These are phyloP conservation scores for Glomeris maerens DNA, from an alignment of 1,140 invertebrate genomes.

Conservation along the genomic window DNA sequence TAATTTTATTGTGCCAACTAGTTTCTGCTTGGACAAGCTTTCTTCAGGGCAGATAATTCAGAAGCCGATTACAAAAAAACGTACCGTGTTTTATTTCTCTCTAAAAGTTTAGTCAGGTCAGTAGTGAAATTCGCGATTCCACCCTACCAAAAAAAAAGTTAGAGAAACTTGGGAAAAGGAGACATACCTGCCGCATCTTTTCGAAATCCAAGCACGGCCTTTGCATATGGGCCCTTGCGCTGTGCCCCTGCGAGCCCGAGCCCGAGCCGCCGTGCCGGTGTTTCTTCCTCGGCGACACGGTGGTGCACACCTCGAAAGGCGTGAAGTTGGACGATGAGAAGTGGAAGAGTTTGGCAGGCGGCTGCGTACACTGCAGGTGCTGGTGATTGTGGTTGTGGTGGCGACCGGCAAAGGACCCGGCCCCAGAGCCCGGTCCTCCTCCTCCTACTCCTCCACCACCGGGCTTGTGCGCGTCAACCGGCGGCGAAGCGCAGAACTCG, in stretches of 20 bases:
- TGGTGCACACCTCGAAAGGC: conserved; percentile 25
- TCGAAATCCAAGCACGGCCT: conserved; percentile 86
- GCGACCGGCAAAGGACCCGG: neutral
- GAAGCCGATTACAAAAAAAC: too few species aligned
- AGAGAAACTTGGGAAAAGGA: too few species aligned
- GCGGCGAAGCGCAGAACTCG: conserved; percentile 74
- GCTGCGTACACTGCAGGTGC: too few species aligned
- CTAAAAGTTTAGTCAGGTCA: too few species aligned
- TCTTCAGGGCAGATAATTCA: too few species aligned
- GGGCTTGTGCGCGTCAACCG: conserved; percentile 32
- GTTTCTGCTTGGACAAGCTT: too few species aligned
- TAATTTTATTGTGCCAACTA: too few species aligned
- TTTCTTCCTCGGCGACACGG: conserved; percentile 27
- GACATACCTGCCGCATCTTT: conserved; percentile 91
- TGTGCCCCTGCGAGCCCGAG: conserved; percentile 20
- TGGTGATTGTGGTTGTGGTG: conserved; percentile 28
- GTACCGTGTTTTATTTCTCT: too few species aligned
- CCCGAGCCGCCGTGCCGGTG: conserved; percentile 21
- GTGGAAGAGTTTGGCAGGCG: conserved; percentile 57
- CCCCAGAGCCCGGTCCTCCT: neutral
- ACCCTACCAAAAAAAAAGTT: too few species aligned
- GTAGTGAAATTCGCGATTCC: too few species aligned
- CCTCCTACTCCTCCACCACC: neutral
- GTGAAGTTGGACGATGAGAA: conserved; percentile 24
- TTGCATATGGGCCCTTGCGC: conserved; percentile 36